These are phyloP conservation scores for Polydrusus cervinus DNA, from an alignment of 2,888 invertebrate genomes.

Conservation along the genomic window DNA sequence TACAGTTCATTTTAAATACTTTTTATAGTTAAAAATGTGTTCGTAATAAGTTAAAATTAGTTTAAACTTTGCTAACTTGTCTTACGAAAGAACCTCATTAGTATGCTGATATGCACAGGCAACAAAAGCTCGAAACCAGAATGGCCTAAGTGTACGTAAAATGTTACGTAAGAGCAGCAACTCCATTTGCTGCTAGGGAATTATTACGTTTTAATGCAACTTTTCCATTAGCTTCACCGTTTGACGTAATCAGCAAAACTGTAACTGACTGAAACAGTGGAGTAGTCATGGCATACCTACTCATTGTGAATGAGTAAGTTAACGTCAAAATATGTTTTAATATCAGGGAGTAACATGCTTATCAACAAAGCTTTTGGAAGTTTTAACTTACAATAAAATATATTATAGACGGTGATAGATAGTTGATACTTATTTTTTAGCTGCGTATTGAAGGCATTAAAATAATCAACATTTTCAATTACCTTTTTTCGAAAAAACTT, in stretches of 20 bases:
- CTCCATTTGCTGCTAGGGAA: constrained; percentile 24
- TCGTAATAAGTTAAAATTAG: no score
- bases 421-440: no score
- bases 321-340: not conserved
- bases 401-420: no score
- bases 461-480: no score
- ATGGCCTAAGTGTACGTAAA: constrained; percentile 31
- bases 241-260: constrained; percentile 39
- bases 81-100: not conserved
- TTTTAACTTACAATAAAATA: no score
- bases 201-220: constrained; percentile 42
- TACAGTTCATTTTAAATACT: no score
- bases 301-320: not conserved
- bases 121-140: constrained; percentile 29
- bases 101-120: not conserved
- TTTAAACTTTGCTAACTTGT: no score
- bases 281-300: not conserved
- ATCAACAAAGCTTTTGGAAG: no score
- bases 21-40: no score
- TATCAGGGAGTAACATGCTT: no score
- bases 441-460: no score
- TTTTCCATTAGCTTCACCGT: constrained; percentile 45
- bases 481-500: no score
- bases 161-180: constrained; percentile 22
- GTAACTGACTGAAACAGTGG: not conserved